A percentile compares a stretch with the other conserved stretches of the same genome.
Conservation (phyloP, 2,797 vertebrate species). For the Chrysocyon brachyurus region DNA sequence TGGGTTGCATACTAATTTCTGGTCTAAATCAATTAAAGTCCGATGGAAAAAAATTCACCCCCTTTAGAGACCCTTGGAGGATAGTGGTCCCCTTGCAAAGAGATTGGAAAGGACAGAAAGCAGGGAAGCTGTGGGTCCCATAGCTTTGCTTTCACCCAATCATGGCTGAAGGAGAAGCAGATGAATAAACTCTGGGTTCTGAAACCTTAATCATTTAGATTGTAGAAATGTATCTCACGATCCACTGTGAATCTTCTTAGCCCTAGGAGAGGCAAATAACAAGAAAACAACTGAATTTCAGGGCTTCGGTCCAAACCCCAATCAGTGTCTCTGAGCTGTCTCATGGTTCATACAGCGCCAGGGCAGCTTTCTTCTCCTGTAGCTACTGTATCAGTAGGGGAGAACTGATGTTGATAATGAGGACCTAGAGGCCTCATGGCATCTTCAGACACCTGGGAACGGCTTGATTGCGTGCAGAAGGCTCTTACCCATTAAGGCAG, state of each 20-base stretch:
- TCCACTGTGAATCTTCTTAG: not conserved
- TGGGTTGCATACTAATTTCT: slow-evolving; percentile 44
- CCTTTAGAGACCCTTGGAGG: not conserved
- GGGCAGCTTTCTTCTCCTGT: not conserved
- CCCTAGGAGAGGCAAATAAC: not conserved
- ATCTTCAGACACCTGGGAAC: not conserved
- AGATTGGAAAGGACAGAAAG: not conserved
- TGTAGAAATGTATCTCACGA: not conserved
- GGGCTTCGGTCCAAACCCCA: not conserved
- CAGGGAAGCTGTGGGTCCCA: rapidly evolving
- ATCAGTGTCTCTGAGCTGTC: not conserved
- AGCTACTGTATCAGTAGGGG: not conserved
- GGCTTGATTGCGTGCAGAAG: not conserved
- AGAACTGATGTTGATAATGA: not conserved
- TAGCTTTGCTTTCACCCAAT: not conserved
- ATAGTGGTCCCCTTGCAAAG: not conserved
- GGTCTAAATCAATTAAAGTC: slow-evolving; percentile 50
- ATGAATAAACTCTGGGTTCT: not conserved
- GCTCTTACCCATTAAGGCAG: not conserved
- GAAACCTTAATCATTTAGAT: not conserved
- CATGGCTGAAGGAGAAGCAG: not conserved
- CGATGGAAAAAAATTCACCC: not conserved
- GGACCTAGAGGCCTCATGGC: not conserved
- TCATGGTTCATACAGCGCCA: not conserved
- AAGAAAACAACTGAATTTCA: not conserved